Conservation (phyloP, 2,113 vertebrate genomes). For the Limnothrissa miodon region DNA sequence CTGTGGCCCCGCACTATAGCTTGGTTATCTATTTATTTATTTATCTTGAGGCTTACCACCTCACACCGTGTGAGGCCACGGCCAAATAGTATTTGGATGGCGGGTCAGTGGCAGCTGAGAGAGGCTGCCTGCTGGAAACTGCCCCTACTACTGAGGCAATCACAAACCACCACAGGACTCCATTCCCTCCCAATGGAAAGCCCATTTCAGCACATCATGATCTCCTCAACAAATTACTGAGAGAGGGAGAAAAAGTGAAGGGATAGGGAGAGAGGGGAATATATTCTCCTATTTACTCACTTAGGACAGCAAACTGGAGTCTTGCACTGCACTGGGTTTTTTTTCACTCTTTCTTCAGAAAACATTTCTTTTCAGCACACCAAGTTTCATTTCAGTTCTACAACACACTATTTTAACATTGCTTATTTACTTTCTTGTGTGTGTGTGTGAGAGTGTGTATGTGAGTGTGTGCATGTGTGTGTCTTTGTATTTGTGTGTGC, state of each 20-base stretch:
- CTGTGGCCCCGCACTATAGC: too few relatives aligned
- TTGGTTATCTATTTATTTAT: too few relatives aligned
- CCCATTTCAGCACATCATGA: constrained; percentile 29
- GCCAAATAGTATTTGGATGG: not conserved
- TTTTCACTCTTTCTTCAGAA: not conserved
- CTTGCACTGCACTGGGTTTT: not conserved
- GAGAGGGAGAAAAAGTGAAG: not conserved
- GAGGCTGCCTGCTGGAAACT: not conserved
- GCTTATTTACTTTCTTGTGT: not conserved
- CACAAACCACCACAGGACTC: constrained; percentile 8
- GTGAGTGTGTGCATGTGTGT: too few relatives aligned
- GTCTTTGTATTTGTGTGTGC: too few relatives aligned
- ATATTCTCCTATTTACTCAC: not conserved
- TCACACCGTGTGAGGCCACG: not conserved
- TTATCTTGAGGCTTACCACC: not conserved
- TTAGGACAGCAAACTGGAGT: not conserved
- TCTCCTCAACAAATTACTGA: constrained; percentile 12
- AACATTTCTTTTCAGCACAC: too few relatives aligned
- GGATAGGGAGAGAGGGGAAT: not conserved
- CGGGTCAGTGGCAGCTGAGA: not conserved
- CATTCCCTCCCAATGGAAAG: not conserved
- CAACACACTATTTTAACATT: not conserved
- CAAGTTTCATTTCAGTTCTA: not conserved
- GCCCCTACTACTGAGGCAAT: not conserved
- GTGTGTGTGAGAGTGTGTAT: too few relatives aligned